These are phyloP conservation scores for Coreius guichenoti DNA, from an alignment of 2,797 vertebrate genomes.

Conservation along the genomic window DNA sequence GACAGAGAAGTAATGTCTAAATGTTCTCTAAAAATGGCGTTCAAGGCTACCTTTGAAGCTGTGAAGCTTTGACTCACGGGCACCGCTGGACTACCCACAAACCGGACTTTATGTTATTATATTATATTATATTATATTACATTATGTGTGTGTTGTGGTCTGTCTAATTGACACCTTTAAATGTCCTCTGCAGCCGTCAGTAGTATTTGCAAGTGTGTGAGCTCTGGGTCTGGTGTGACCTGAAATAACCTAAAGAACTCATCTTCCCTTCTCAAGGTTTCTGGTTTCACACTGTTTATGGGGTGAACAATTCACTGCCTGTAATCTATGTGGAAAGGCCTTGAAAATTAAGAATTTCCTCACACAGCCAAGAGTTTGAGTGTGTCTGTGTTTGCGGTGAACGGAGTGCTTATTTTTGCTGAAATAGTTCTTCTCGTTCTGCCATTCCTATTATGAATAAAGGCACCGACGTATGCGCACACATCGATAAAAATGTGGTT, in stretches of 20 bases:
- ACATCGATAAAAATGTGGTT: conserved; percentile 30
- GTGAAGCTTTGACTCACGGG: conserved; percentile 65
- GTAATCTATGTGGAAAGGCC: conserved; percentile 49
- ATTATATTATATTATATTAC: too few relatives aligned
- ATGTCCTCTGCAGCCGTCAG: conserved; percentile 4
- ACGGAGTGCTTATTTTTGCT: conserved; percentile 40
- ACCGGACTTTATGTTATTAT: conserved; percentile 13
- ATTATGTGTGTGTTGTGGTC: conserved; percentile 57
- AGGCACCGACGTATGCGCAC: conserved; percentile 4
- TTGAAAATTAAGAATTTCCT: conserved; percentile 33
- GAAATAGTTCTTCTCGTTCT: conserved; percentile 11
- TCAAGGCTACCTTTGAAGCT: conserved; percentile 60
- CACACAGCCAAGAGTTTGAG: conserved; percentile 28
- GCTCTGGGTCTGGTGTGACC: conserved; percentile 10
- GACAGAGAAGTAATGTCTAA: conserved; percentile 32
- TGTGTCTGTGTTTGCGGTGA: conserved; percentile 37
- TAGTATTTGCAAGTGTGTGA: background rate
- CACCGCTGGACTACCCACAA: conserved; percentile 68
- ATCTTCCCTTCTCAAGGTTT: conserved; percentile 24
- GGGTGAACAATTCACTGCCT: conserved; percentile 56
- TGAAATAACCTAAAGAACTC: conserved; percentile 21
- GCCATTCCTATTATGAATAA: conserved; percentile 23
- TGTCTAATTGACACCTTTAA: conserved; percentile 40
- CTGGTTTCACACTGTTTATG: conserved; percentile 57
- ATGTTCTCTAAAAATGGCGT: conserved; percentile 48